Conservation (phyloP, 2,888 invertebrate species). For the Tenthredo notha region DNA sequence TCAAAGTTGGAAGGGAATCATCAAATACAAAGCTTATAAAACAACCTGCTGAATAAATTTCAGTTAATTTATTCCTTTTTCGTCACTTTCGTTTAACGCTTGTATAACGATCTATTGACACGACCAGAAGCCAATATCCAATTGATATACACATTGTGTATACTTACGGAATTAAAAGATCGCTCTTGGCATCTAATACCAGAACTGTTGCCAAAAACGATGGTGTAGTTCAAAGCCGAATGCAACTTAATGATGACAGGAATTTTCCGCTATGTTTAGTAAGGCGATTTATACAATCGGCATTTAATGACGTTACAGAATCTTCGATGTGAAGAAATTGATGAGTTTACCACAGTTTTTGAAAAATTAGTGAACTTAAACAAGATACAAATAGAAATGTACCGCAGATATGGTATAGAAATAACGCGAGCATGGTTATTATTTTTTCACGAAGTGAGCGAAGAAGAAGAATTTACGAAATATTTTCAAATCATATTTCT, state of each 20-base stretch:
- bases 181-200: not conserved
- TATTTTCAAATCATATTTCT: constrained; percentile 1
- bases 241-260: not conserved
- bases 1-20: not conserved
- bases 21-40: not conserved
- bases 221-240: not conserved
- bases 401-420: not conserved
- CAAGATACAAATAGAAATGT: not conserved
- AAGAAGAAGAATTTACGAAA: not conserved
- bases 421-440: not conserved
- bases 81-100: not conserved
- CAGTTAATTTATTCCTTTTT: not conserved
- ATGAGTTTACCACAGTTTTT: not conserved
- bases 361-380: not conserved
- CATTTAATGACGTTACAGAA: not conserved
- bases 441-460: not conserved
- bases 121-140: not conserved
- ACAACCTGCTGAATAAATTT: not conserved
- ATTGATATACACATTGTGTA: not conserved
- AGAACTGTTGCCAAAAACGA: constrained; percentile 17
- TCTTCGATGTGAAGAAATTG: not conserved
- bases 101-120: not conserved
- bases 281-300: not conserved
- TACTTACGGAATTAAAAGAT: not conserved
- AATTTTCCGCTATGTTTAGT: not conserved